Evolutionary conservation across 2,797 vertebrate species (phyloP).

Genomic region (Phataginus tetradactyla): DNA sequence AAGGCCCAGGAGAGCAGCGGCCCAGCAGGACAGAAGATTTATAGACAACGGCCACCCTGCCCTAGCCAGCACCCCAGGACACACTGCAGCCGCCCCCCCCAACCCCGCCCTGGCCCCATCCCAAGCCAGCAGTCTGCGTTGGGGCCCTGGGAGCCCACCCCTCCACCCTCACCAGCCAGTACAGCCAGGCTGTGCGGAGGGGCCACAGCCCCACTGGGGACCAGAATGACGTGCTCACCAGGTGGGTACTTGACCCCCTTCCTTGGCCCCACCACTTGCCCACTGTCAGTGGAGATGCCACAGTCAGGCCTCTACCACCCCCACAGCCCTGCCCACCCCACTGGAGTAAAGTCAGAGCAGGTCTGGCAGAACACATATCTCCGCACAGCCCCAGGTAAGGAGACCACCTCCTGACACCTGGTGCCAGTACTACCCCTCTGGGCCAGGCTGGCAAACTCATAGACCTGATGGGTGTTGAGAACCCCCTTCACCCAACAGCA

Average conservation of each 20-base stretch:
- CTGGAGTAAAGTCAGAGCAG: background rate
- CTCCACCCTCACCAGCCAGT: background rate
- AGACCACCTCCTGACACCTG: background rate
- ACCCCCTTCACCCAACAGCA: background rate
- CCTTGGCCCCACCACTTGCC: background rate
- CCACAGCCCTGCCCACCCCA: background rate
- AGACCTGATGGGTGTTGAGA: background rate
- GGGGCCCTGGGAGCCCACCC: too few species aligned
- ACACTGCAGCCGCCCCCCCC: too few species aligned
- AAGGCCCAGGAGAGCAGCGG: background rate
- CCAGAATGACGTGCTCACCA: too few species aligned
- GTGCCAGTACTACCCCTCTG: background rate
- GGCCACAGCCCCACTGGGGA: background rate
- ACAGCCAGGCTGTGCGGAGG: too few species aligned
- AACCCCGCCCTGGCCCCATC: too few species aligned
- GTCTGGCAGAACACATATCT: background rate
- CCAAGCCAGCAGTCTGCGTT: background rate
- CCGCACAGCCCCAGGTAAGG: too few species aligned
- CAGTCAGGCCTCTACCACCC: too few species aligned
- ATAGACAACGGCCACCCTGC: background rate
- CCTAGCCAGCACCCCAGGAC: background rate
- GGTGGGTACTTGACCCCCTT: background rate
- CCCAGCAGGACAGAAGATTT: background rate
- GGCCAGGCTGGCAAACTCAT: background rate
- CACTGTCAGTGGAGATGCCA: background rate